phyloP scores from a whole-genome alignment of 2,888 invertebrate species.

The Phortica magna region DNA sequence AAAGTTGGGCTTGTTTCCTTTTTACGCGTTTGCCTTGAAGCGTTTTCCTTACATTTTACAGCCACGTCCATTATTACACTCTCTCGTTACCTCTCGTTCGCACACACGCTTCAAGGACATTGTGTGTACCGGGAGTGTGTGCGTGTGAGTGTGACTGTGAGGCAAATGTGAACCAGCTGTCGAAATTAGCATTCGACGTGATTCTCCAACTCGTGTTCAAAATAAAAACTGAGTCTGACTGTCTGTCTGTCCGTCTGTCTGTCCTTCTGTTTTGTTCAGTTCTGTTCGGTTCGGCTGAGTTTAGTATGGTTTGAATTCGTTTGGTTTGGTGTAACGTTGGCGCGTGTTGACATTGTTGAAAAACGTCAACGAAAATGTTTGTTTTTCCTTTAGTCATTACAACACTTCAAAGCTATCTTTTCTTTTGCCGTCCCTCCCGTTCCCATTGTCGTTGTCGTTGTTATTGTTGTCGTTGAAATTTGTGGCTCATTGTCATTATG shows the following conservation, averaged over 20 bases:
- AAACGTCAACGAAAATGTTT: conserved; percentile 13
- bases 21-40: background rate
- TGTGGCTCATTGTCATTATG: conserved; percentile 6
- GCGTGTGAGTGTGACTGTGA: background rate
- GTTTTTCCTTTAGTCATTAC: conserved; percentile 50
- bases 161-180: conserved; percentile 6
- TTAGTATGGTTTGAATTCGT: background rate
- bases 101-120: conserved; percentile 5
- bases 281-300: background rate
- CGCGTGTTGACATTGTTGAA: background rate
- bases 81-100: conserved; percentile 22
- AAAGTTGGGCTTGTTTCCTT: conserved; percentile 45
- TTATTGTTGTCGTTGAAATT: conserved; percentile 25
- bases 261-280: background rate
- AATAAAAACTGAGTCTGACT: background rate
- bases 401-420: conserved; percentile 57
- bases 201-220: conserved; percentile 1
- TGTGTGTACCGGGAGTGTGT: too few species aligned
- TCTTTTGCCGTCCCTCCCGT: conserved; percentile 1
- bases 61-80: background rate
- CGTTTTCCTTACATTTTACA: conserved; percentile 7
- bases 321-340: background rate
- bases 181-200: conserved; percentile 22
- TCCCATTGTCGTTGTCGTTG: background rate
- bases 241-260: background rate